Evolutionary conservation across 2,888 invertebrate species (phyloP), one percentile per base, ranked within the genome.

Genomic region (Drosophila incognita): DNA sequence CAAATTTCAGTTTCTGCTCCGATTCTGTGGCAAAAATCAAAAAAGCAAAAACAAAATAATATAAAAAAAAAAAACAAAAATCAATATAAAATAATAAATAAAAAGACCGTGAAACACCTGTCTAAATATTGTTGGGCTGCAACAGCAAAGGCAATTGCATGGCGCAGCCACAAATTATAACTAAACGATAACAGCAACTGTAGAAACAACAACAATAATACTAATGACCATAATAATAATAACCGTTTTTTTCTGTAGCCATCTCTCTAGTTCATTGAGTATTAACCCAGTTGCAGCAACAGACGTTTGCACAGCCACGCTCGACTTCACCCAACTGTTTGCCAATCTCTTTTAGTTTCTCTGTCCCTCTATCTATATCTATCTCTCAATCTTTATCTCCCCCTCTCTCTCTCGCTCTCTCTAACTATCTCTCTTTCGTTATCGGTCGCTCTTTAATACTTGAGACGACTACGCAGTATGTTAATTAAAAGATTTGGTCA

Each of bases 211-310:
- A 68, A 49, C 15, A 54, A 49, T 2, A 49, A 13, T n/a, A 42
- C 35, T 11, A 21, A 49, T 18, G 40, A 35, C 27, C 42, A 49
- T 15, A 62, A 53, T 38, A 57, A 31, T 51, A 73, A 53, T 49
- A 71, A 59, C 58, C 33, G 46, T 70, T 46, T 53, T 73, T 73
- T 49, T 65, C 6, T n/a, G 33, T 63, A 54, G 21, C n/a, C 57
- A 29, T 67, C 24, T 35, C 35, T 36, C 11, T 24, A 52, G 58
- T 62, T 74, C 51, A 68, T 68, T 80, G 58, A 57, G 40, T 69
- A 69, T 80, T 86, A 83, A 75, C 83, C 83, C 81, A 88, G 83
- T 88, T 84, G 89, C 78, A 63, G 87, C 83, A 82, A 83, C 53
- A 60, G 72, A n/a, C 21, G 61, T 42, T 60, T 58, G 35, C 82